Conservation (phyloP, 2,113 vertebrate genomes). For the Mirounga angustirostris region DNA sequence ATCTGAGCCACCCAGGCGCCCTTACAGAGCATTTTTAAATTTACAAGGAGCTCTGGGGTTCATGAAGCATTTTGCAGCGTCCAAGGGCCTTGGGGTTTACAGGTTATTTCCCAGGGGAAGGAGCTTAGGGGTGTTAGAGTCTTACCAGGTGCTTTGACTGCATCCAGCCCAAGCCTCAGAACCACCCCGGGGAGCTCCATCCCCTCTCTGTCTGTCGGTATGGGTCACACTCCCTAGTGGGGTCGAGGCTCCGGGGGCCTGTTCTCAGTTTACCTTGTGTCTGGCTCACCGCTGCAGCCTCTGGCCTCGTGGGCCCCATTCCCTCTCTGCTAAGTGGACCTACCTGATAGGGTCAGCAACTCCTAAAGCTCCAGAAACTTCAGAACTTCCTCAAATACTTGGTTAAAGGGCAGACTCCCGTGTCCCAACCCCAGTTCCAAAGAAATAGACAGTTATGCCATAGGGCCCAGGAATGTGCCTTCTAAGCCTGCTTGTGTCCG, state of each 20-base stretch:
- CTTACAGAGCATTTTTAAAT: background rate
- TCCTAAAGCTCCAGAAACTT: too few relatives aligned
- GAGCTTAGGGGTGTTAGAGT: too few relatives aligned
- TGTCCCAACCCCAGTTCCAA: too few relatives aligned
- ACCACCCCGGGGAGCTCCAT: accelerated
- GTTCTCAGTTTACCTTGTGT: background rate
- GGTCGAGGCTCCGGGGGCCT: background rate
- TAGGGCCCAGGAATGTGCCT: background rate
- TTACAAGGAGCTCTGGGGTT: background rate
- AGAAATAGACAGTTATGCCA: background rate
- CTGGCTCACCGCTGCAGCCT: background rate
- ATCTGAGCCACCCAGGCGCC: too few relatives aligned
- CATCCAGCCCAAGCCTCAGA: accelerated
- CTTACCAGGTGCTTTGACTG: background rate
- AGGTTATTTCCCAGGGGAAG: background rate
- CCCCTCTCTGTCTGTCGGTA: accelerated
- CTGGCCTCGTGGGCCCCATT: background rate
- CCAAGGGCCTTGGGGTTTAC: background rate
- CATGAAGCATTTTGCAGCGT: background rate
- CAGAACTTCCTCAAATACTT: background rate
- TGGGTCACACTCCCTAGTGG: accelerated
- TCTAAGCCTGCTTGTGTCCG: background rate
- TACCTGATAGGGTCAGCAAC: accelerated
- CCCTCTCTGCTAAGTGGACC: background rate
- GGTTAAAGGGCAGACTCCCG: background rate